Percentiles rank a stretch among this genome's conserved stretches.
These are phyloP conservation scores for Drosophila flavopinicola DNA, from an alignment of 2,888 invertebrate species.

Conservation along the genomic window DNA sequence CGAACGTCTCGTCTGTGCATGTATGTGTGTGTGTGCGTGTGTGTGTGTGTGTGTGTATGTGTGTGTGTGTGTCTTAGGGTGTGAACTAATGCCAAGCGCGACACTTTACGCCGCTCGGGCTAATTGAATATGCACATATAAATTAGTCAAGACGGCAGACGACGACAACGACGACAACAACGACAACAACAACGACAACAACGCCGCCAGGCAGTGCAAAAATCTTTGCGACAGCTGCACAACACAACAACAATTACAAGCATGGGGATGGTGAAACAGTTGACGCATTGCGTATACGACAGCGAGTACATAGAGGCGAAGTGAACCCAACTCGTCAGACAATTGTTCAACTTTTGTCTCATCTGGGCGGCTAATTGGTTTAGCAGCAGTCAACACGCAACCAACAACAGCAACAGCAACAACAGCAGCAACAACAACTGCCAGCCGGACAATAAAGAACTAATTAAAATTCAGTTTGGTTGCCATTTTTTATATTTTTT, in stretches of 20 bases:
- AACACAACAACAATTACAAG: slow-evolving; percentile 27
- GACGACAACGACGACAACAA: slow-evolving; percentile 3
- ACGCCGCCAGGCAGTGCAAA: slow-evolving; percentile 31
- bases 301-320: slow-evolving; percentile 8
- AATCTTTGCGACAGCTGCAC: slow-evolving; percentile 38
- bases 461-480: slow-evolving; percentile 26
- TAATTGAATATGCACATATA: slow-evolving; percentile 82
- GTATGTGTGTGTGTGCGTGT: slow-evolving; percentile 7
- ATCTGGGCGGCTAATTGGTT: slow-evolving; percentile 34
- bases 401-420: slow-evolving; percentile 1
- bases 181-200: not conserved
- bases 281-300: slow-evolving; percentile 56
- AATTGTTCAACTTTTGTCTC: slow-evolving; percentile 32
- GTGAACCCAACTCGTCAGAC: slow-evolving; percentile 17
- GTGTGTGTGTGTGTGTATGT: slow-evolving; percentile 8
- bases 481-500: too few relatives aligned
- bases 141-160: slow-evolving; percentile 61
- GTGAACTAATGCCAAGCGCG: slow-evolving; percentile 57
- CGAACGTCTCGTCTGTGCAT: not conserved
- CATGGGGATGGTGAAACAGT: slow-evolving; percentile 15
- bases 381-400: slow-evolving; percentile 11
- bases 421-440: slow-evolving; percentile 4
- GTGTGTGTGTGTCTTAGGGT: slow-evolving; percentile 25
- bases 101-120: slow-evolving; percentile 52
- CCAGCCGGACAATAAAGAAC: slow-evolving; percentile 9